Percentiles rank a stretch among this genome's conserved stretches.
Conservation (phyloP, 92 coral and sea anemone species). For the Nematostella vectensis region DNA sequence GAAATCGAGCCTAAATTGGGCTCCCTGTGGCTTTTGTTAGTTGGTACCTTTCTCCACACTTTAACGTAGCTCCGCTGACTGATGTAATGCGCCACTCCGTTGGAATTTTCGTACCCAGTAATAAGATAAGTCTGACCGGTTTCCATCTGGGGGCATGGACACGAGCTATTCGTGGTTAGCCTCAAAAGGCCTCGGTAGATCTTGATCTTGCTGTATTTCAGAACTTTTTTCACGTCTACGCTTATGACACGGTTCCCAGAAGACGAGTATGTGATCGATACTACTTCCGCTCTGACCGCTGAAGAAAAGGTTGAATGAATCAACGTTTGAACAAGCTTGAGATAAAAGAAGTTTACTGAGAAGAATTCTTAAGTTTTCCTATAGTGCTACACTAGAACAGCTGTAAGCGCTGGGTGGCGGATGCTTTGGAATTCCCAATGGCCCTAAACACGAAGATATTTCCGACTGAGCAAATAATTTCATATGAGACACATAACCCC, state of each 20-base stretch:
- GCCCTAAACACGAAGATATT: too few relatives aligned
- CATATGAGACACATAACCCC: too few relatives aligned
- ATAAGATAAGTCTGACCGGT: constrained; percentile 11
- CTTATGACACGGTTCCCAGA: constrained; percentile 2
- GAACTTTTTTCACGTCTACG: background rate
- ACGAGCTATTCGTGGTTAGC: constrained; percentile 7
- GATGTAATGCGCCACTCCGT: background rate
- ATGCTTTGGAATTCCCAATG: too few relatives aligned
- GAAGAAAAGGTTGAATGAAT: background rate
- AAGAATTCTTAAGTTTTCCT: too few relatives aligned
- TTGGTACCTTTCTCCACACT: constrained; percentile 1
- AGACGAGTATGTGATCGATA: constrained; percentile 3
- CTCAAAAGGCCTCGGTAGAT: background rate
- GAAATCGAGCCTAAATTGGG: too few relatives aligned
- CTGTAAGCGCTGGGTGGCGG: too few relatives aligned
- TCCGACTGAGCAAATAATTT: too few relatives aligned
- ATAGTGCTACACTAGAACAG: too few relatives aligned
- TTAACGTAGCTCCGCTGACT: constrained; percentile 7
- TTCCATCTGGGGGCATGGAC: constrained; percentile 24
- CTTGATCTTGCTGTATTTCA: constrained; percentile 1
- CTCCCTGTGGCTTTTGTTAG: constrained; percentile 1
- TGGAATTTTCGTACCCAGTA: constrained; percentile 13
- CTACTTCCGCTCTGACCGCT: constrained; percentile 16
- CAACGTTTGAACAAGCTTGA: too few relatives aligned
- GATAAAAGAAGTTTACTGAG: too few relatives aligned